Base-by-base conservation (phyloP, 1,140 invertebrate species). In the Caerostris darwini region DNA sequence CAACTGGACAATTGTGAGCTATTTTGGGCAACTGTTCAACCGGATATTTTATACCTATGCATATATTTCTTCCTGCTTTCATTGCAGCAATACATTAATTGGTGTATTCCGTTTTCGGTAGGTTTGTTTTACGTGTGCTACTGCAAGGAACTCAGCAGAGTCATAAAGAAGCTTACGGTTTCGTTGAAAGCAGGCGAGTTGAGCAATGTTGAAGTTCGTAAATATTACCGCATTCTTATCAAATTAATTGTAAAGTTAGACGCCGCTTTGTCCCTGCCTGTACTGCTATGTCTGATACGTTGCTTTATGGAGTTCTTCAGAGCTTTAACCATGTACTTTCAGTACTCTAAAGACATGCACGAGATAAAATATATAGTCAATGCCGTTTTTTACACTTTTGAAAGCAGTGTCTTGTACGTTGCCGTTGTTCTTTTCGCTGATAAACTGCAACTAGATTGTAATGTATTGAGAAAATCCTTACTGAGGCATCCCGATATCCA, bases 301-400 rank as follows among this genome's bases (percentile, higher is more conserved):
- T 93, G 92, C 12, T 93, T 87, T n/a, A 86, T 87, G 61, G 92
- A 93, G n/a, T 93, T 93, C 56, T 93, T 93, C 83, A 67, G 92
- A 53, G 82, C 92, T 7, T 17, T 93, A 7, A 93, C 92, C 3
- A 12, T 93, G 19, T 87, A 87, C 56, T 71, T 93, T 56, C 61
- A 93, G 54, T 93, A 69, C 19, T 93, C 85, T 7, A 93, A 93
- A 77, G 83, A 86, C 54, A 17, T 71, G n/a, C 19, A 93, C 7
- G 85, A 93, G 53, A 71, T 93, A 1, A 93, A 93, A 12, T 87
- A 71, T 12, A 53, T 93, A 4, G 64, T 77, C 7, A 71, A 83
- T 59, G 92, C 82, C 5, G 61, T 93, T 3, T 58, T 93, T 14
- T 93, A 93, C n/a, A 87, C 83, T 0, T n/a, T 93, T 19, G 92